phyloP scores from a whole-genome alignment of 2,797 vertebrate genomes.

The Anolis apletophallus region DNA sequence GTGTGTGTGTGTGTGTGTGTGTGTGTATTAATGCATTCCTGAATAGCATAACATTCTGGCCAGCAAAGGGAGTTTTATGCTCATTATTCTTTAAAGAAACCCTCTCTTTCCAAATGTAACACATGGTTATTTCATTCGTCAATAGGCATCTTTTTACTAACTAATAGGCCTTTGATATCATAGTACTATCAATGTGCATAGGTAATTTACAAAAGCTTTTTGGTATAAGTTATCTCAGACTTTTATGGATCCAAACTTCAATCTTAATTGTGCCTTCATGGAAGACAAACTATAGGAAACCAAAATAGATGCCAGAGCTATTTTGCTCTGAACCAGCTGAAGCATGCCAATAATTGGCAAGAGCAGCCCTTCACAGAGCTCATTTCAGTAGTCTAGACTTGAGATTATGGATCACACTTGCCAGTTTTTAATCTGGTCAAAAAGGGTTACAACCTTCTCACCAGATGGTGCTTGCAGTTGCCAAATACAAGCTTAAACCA shows the following conservation, averaged over 20 bases:
- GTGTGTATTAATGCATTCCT: not conserved
- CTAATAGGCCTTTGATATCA: not conserved
- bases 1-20: no score
- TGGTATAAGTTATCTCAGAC: not conserved
- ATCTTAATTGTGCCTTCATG: not conserved
- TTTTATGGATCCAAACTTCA: not conserved
- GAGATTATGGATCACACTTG: not conserved
- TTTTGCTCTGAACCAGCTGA: not conserved
- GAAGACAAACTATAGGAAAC: not conserved
- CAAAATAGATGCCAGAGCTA: not conserved
- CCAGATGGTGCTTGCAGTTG: constrained; percentile 21
- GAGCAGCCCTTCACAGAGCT: not conserved
- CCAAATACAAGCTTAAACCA: constrained; percentile 31
- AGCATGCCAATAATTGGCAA: constrained; percentile 2
- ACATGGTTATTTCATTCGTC: not conserved
- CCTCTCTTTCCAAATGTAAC: not conserved
- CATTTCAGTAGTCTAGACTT: constrained; percentile 13
- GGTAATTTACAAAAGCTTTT: not conserved
- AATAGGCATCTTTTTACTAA: not conserved
- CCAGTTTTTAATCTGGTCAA: constrained; percentile 2
- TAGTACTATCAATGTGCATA: not conserved
- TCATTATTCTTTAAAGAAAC: not conserved
- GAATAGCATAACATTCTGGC: not conserved
- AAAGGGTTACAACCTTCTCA: constrained; percentile 17
- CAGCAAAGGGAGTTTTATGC: not conserved